Conservation (phyloP, 1,140 invertebrate species). For the Cotesia chilonis region DNA sequence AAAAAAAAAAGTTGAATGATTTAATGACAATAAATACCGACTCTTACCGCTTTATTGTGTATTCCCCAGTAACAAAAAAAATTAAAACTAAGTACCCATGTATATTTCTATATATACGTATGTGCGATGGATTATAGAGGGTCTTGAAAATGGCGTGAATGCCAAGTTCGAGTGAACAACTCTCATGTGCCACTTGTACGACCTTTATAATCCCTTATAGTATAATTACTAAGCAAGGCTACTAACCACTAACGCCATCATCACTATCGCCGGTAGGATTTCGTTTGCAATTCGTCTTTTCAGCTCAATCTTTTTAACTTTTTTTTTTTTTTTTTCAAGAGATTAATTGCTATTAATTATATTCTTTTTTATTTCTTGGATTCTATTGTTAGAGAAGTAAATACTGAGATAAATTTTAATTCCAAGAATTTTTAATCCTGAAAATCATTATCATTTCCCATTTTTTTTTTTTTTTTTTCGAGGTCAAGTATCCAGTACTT, state of each 20-base stretch:
- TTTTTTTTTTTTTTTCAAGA: slow-evolving; percentile 54
- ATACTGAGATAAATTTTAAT: not conserved
- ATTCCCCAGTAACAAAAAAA: not conserved
- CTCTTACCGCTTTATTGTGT: not conserved
- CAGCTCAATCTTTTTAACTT: too few species aligned
- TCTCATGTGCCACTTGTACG: slow-evolving; percentile 56
- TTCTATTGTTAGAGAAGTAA: not conserved
- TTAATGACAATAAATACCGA: too few species aligned
- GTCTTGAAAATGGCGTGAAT: slow-evolving; percentile 53
- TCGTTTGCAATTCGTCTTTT: slow-evolving; percentile 6
- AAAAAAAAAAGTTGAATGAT: too few species aligned
- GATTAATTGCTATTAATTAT: slow-evolving; percentile 68
- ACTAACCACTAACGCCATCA: slow-evolving; percentile 34
- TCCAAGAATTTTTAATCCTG: too few species aligned
- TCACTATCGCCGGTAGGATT: not conserved
- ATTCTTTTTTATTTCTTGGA: slow-evolving; percentile 43
- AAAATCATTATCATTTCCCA: too few species aligned
- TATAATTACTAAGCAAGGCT: slow-evolving; percentile 59
- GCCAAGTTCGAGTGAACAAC: slow-evolving; percentile 65
- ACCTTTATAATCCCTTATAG: slow-evolving; percentile 63
- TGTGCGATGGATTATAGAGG: slow-evolving; percentile 14
- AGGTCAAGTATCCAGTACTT: too few species aligned
- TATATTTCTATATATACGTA: not conserved
- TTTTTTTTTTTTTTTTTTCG: too few species aligned
- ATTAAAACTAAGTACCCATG: not conserved